phyloP scores from a whole-genome alignment of 2,888 invertebrate genomes.

The Drosophila greeni region DNA sequence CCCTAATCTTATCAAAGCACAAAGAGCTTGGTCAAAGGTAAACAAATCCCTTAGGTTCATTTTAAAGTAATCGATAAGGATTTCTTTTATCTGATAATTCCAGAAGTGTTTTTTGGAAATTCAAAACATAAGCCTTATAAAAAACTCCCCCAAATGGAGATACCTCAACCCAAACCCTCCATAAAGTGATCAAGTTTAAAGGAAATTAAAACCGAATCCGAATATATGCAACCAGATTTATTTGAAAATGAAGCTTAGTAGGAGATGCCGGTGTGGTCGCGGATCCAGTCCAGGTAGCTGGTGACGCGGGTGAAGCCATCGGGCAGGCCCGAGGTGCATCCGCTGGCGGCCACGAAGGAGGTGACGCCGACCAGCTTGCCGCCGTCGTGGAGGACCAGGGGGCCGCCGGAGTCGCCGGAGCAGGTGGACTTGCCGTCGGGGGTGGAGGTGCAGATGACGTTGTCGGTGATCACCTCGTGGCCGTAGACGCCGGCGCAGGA shows the following conservation, averaged over 20 bases:
- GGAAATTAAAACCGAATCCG: background rate
- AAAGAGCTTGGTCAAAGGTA: background rate
- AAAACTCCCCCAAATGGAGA: no score
- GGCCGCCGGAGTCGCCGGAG: conserved; percentile 52
- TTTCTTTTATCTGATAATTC: background rate
- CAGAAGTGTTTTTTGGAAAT: no score
- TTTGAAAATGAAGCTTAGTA: conserved; percentile 26
- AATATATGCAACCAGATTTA: conserved; percentile 8
- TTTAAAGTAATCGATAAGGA: background rate
- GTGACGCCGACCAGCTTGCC: conserved; percentile 41
- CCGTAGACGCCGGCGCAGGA: no score
- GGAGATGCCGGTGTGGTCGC: conserved; percentile 36
- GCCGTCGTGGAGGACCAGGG: conserved; percentile 43
- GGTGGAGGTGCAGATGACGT: conserved; percentile 33
- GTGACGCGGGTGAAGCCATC: conserved; percentile 49
- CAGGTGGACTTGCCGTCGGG: conserved; percentile 41
- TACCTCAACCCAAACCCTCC: background rate
- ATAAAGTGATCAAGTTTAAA: no score
- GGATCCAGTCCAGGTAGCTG: conserved; percentile 50
- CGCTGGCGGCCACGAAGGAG: conserved; percentile 34
- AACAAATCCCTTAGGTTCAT: conserved; percentile 2
- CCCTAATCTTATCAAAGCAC: conserved; percentile 14
- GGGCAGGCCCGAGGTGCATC: conserved; percentile 35
- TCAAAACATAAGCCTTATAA: no score
- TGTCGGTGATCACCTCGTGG: no score